These are phyloP conservation scores for Pammene fasciana DNA, from an alignment of 2,888 invertebrate genomes.

Conservation along the genomic window DNA sequence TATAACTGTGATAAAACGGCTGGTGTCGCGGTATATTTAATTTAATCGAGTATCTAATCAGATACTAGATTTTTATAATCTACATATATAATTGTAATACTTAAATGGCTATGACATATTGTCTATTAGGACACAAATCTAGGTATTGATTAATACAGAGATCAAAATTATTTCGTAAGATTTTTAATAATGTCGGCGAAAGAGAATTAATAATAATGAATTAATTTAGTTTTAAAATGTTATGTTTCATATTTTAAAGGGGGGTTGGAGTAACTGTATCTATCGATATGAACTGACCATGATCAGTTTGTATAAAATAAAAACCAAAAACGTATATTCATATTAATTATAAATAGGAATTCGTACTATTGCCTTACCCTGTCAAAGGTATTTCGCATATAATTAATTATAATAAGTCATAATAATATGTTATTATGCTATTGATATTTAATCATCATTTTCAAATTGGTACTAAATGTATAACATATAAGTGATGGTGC, in stretches of 20 bases:
- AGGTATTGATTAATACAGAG: constrained; percentile 4
- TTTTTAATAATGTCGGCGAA: constrained; percentile 5
- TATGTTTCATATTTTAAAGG: neutral
- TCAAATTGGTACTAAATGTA: constrained; percentile 10
- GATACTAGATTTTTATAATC: neutral
- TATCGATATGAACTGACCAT: constrained; percentile 3
- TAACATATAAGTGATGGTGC: neutral
- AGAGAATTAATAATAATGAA: neutral
- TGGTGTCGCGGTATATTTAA: constrained; percentile 16
- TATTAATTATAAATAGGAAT: constrained; percentile 22
- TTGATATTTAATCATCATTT: constrained; percentile 15
- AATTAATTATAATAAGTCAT: constrained; percentile 17
- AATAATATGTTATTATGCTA: constrained; percentile 16
- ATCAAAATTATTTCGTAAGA: constrained; percentile 3
- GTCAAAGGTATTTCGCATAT: constrained; percentile 31
- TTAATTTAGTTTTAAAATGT: neutral
- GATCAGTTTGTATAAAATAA: constrained; percentile 7
- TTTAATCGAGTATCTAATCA: neutral
- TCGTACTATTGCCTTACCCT: constrained; percentile 39
- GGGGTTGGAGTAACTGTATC: neutral
- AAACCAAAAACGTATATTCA: constrained; percentile 31
- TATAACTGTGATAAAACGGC: neutral
- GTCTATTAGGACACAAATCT: constrained; percentile 6
- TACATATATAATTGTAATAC: constrained; percentile 6
- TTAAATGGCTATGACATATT: constrained; percentile 11